Evolutionary conservation across 1,140 invertebrate genomes (phyloP).

Genomic region (Drosophila rufa): DNA sequence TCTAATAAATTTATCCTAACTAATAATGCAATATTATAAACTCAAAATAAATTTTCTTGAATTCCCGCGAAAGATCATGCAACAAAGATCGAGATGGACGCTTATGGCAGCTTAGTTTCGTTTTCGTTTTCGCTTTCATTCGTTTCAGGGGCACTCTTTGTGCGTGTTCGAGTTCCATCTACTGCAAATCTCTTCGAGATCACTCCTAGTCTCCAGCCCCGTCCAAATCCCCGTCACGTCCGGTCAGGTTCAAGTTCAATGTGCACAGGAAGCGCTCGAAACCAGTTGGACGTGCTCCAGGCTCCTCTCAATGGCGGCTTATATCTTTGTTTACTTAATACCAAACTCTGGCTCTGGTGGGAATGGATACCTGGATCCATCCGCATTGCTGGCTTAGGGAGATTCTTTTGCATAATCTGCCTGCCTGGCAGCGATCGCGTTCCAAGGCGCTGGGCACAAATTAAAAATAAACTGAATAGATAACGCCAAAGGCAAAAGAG

Average conservation of each 20-base stretch:
- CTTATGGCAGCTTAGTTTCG: slow-evolving; percentile 40
- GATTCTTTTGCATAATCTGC: slow-evolving; percentile 66
- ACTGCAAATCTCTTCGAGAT: slow-evolving; percentile 12
- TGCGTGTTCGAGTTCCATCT: slow-evolving; percentile 41
- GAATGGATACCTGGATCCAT: slow-evolving; percentile 26
- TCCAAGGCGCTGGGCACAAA: slow-evolving; percentile 47
- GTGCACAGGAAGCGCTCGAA: slow-evolving; percentile 66
- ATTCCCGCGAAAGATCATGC: slow-evolving; percentile 4
- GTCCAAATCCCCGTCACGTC: slow-evolving; percentile 54
- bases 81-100: slow-evolving; percentile 24
- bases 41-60: not conserved
- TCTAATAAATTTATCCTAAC: not conserved
- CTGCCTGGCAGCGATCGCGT: slow-evolving; percentile 6
- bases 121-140: slow-evolving; percentile 70
- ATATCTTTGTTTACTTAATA: slow-evolving; percentile 33
- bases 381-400: slow-evolving; percentile 35
- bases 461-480: slow-evolving; percentile 11
- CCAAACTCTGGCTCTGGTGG: not conserved
- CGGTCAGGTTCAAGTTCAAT: slow-evolving; percentile 78
- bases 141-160: slow-evolving; percentile 40
- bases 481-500: slow-evolving; percentile 22
- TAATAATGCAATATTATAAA: not conserved
- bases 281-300: slow-evolving; percentile 62
- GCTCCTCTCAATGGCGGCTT: slow-evolving; percentile 26
- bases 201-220: not conserved